Evolutionary conservation across 2,888 invertebrate species (phyloP), one percentile per base, ranked within the genome.

Genomic region (Lycocerus yunnanus): DNA sequence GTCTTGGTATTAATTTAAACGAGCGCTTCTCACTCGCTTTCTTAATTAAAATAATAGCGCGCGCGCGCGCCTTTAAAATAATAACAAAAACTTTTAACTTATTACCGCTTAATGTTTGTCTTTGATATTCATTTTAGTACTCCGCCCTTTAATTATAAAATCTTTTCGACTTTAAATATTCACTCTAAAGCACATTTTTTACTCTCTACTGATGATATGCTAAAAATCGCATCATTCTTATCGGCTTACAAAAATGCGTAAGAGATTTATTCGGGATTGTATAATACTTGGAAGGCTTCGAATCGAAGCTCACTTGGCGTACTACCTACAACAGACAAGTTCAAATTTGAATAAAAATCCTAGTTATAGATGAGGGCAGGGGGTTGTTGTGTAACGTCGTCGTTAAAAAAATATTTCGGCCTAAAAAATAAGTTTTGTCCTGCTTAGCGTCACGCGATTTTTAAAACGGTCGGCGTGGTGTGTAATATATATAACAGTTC

Each of bases 1-100:
- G 66, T 58, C 15, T 66, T 65, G 66, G 69, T 73, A 73, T 72
- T 71, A 72, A 69, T 71, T 77, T 74, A 68, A 73, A 74, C 72
- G 71, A 66, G 69, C 65, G 70, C 20, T 15, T 20, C 66, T 27
- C 58, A 27, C 18, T 61, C 66, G 15, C 13, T 18, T 69, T 68
- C 74, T 76, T 76, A 76, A 76, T 76, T 76, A 76, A 76, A 74
- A 76, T 72, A 72, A 76, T 72, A 67, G 72, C 58, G 61, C 66
- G 27, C 67, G 21, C 21, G 27, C 27, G 59, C 67, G 60, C n/a
- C 20, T n/a, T 63, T 18, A 63, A 18, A 63, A 68, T 68, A 71
- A 71, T 13, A 59, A 71, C 16, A 71, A 71, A 60, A 63, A 63
- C 61, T 15, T 60, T 15, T 9, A 18, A 60, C 15, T 60, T 60